Percentiles rank a stretch among this genome's conserved stretches.
These are phyloP conservation scores for Suncus etruscus DNA, from an alignment of 2,113 vertebrate genomes.

Conservation along the genomic window DNA sequence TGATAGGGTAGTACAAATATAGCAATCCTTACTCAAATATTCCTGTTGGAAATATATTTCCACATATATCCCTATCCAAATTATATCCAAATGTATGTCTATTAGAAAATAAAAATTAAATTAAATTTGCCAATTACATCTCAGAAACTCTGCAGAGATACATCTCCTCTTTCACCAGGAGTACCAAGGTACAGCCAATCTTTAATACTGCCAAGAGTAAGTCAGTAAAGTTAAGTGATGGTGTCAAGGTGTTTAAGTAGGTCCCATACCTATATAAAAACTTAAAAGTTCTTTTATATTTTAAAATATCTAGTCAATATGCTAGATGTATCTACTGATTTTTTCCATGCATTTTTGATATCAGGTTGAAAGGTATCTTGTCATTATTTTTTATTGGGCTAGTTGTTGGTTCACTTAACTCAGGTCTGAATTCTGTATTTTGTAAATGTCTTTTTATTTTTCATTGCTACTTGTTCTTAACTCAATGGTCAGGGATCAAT, in stretches of 20 bases:
- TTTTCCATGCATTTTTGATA: neutral
- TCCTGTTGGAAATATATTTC: too few species aligned
- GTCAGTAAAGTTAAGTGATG: too few species aligned
- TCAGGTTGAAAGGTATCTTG: neutral
- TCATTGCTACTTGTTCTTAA: too few species aligned
- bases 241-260: too few species aligned
- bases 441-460: neutral
- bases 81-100: too few species aligned
- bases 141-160: neutral
- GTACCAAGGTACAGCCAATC: too few species aligned
- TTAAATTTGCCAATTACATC: neutral
- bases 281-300: too few species aligned
- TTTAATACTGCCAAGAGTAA: neutral
- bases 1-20: neutral
- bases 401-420: neutral
- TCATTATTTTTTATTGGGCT: neutral
- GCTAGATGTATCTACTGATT: neutral
- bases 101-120: too few species aligned
- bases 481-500: too few species aligned
- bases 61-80: too few species aligned
- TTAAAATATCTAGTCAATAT: too few species aligned
- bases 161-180: neutral
- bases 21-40: neutral
- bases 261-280: too few species aligned
- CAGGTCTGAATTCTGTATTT: neutral